Evolutionary conservation across 1,140 invertebrate species (phyloP).

Genomic region (Asbolus verrucosus): DNA sequence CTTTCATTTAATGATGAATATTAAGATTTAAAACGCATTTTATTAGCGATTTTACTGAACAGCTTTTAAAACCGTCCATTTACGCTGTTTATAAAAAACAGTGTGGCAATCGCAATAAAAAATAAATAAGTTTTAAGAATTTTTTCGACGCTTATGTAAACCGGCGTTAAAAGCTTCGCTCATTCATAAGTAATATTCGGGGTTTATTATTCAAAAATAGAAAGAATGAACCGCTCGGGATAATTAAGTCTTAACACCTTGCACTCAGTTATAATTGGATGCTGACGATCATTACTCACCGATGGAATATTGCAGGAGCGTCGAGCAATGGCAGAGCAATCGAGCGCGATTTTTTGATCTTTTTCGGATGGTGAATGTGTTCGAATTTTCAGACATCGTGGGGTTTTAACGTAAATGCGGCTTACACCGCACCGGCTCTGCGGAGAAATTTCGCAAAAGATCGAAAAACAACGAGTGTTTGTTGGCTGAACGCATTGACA

Average conservation of each 20-base stretch:
- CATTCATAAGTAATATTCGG: conserved; percentile 33
- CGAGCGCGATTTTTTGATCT: conserved; percentile 1
- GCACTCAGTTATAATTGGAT: conserved; percentile 32
- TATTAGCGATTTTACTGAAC: conserved; percentile 15
- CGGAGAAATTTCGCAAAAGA: neutral
- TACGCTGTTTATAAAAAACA: conserved; percentile 14
- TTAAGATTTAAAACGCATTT: conserved; percentile 4
- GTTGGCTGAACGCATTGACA: conserved; percentile 28
- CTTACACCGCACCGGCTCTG: neutral
- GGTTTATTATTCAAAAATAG: conserved; percentile 24
- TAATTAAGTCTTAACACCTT: conserved; percentile 35
- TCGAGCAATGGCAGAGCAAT: conserved; percentile 2
- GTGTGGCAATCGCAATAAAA: conserved; percentile 11
- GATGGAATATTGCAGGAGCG: conserved; percentile 3
- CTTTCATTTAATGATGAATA: conserved; percentile 24
- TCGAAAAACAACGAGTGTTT: conserved; percentile 2
- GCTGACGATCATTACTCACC: conserved; percentile 14
- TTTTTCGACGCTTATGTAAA: neutral
- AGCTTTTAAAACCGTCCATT: neutral
- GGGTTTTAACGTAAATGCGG: neutral
- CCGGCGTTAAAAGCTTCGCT: conserved; percentile 4
- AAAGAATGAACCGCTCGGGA: conserved; percentile 13
- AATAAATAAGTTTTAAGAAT: conserved; percentile 2
- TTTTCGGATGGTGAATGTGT: neutral
- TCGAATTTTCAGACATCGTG: neutral